These are phyloP conservation scores for Archips crataeganus DNA, from an alignment of 2,888 invertebrate species.

Conservation along the genomic window DNA sequence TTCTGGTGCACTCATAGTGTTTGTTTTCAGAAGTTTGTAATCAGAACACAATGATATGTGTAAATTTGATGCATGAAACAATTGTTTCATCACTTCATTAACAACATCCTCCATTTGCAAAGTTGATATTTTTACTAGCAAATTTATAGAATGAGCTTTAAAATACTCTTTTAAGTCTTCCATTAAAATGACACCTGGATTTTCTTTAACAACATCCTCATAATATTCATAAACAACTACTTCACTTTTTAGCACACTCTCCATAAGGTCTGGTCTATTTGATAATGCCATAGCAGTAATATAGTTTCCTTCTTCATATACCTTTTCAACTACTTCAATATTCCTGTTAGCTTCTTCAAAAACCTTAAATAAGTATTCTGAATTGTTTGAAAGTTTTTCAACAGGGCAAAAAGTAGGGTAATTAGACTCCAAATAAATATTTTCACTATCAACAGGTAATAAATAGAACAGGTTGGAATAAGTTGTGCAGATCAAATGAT, in stretches of 20 bases:
- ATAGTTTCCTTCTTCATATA: conserved; percentile 63
- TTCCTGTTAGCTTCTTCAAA: conserved; percentile 62
- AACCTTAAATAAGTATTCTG: conserved; percentile 63
- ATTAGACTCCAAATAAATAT: conserved; percentile 52
- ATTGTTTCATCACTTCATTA: conserved; percentile 55
- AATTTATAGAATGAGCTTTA: conserved; percentile 50
- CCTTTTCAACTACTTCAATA: conserved; percentile 55
- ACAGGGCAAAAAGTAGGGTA: conserved; percentile 51
- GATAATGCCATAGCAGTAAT: conserved; percentile 69
- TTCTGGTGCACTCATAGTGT: conserved; percentile 60
- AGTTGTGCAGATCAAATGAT: conserved; percentile 70
- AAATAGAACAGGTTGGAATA: conserved; percentile 65
- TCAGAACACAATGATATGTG: conserved; percentile 62
- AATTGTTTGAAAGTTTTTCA: conserved; percentile 61
- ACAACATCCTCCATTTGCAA: conserved; percentile 55
- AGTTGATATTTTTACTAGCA: conserved; percentile 60
- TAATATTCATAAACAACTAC: conserved; percentile 65
- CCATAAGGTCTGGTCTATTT: conserved; percentile 68
- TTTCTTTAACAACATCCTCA: conserved; percentile 60
- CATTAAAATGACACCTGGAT: conserved; percentile 57
- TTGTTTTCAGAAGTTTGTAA: conserved; percentile 59
- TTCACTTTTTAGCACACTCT: conserved; percentile 56
- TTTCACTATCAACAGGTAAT: conserved; percentile 58
- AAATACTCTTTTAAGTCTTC: conserved; percentile 65
- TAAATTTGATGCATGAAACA: conserved; percentile 60